Percentiles rank a stretch among this genome's conserved stretches.
These are phyloP conservation scores for Neomonachus schauinslandi DNA, from an alignment of 2,113 vertebrate species.

Conservation along the genomic window DNA sequence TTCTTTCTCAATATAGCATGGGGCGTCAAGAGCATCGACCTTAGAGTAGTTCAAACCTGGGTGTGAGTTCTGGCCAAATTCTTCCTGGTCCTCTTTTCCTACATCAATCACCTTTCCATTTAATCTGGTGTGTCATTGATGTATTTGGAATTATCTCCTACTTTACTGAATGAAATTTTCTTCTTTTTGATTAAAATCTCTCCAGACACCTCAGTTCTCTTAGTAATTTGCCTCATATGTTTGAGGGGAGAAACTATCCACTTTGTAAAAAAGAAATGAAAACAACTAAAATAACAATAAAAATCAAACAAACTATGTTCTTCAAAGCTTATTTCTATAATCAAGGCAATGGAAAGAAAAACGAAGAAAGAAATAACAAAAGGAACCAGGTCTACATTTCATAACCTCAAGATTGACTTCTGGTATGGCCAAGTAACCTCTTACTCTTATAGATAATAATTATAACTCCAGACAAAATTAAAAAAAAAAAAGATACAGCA, in stretches of 20 bases:
- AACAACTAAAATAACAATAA: not conserved
- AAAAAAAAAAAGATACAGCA: not conserved
- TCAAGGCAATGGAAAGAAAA: not conserved
- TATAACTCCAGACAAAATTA: not conserved
- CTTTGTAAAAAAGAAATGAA: not conserved
- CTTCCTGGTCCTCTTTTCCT: not conserved
- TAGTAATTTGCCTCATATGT: not conserved
- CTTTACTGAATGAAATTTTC: not conserved
- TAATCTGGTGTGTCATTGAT: not conserved
- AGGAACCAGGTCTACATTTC: not conserved
- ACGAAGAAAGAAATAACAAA: not conserved
- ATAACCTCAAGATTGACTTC: not conserved
- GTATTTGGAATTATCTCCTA: not conserved
- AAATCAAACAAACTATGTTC: not conserved
- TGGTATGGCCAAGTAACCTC: not conserved
- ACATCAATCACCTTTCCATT: not conserved
- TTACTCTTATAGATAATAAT: not conserved
- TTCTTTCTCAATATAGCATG: not conserved
- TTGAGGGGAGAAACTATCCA: not conserved
- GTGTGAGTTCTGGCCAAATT: not conserved
- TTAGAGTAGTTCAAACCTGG: not conserved
- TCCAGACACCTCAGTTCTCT: not conserved
- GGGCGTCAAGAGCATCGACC: too few relatives aligned
- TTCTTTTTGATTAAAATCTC: constrained; percentile 33
- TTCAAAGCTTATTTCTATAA: constrained; percentile 26